These are phyloP conservation scores for Ellobium chinense DNA, from an alignment of 2,888 invertebrate genomes.

Conservation along the genomic window DNA sequence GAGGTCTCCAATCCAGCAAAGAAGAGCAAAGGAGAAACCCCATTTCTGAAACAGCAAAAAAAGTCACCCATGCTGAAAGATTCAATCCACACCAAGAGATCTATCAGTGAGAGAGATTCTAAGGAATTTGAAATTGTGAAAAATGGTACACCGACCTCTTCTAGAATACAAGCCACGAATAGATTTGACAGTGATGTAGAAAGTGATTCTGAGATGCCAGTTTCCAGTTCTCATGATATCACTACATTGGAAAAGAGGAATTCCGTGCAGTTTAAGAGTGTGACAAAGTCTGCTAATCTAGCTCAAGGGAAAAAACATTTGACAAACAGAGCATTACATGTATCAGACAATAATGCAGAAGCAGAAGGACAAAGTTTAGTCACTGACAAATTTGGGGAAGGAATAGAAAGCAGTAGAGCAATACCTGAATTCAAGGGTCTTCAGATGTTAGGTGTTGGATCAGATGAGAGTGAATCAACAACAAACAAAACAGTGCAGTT, in stretches of 20 bases:
- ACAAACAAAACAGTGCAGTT: too few species aligned
- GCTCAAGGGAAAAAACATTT: too few species aligned
- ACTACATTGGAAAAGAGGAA: too few species aligned
- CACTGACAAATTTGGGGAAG: too few species aligned
- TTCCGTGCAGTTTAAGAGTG: too few species aligned
- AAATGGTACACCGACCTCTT: constrained; percentile 11
- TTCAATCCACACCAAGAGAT: neutral
- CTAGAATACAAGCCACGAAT: too few species aligned
- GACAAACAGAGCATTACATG: too few species aligned
- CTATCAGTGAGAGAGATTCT: neutral
- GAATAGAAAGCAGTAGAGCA: neutral
- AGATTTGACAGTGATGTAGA: constrained; percentile 44
- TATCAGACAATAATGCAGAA: too few species aligned
- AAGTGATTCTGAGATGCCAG: constrained; percentile 19
- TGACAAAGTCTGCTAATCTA: too few species aligned
- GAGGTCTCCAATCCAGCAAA: neutral
- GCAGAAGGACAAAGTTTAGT: too few species aligned
- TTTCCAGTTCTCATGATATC: too few species aligned
- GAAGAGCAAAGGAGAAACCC: neutral
- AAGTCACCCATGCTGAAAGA: neutral
- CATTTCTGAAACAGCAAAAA: neutral
- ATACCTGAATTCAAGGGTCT: constrained; percentile 28
- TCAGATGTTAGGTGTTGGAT: neutral
- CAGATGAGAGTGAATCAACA: too few species aligned
- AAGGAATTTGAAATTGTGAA: constrained; percentile 45